Base-by-base conservation (phyloP, 2,888 invertebrate species). In the Pseudanteris insignis region DNA sequence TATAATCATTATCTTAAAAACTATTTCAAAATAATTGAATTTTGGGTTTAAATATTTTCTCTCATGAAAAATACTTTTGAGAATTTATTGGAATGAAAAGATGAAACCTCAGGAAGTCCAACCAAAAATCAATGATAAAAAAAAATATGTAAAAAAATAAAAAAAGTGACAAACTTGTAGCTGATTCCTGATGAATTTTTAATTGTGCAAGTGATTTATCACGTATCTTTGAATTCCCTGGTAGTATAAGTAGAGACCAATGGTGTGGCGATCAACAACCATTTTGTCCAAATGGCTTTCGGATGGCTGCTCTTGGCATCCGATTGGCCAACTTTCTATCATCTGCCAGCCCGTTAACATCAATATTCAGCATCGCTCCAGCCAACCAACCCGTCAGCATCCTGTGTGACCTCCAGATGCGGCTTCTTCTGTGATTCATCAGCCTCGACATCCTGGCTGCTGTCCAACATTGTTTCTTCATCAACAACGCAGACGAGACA, bases 241-340 rank as follows among this genome's bases (percentile, higher is more conserved):
- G 78, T 79, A 78, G 76, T 78, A 76, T 79, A 80, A 80, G 79
- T 80, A 79, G 78, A 79, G 78, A 79, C 75, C 77, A 74, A 77
- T 76, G 77, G 75, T 74, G 78, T 57, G 58, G 74, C 76, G 73
- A 74, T 77, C 78, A 37, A 9, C 47, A 75, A 79, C 77, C 79
- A 74, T 76, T 76, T 77, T 75, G 76, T 78, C 78, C 77, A 77
- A 79, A 74, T 78, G 79, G 78, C 79, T 79, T 75, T 79, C 77
- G 78, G 79, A 76, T 78, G 77, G 72, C 73, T 72, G 72, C 70
- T 73, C 72, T 76, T 76, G 69, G 70, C 77, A 75, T 78, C 77
- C 79, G 77, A 74, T 76, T 77, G 77, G 79, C 77, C 76, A 74
- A 71, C 75, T 76, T 78, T 78, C 76, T 77, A 71, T 74, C 76